Evolutionary conservation across 1,140 invertebrate genomes (phyloP), one percentile per base, ranked within the genome.

Genomic region (Drosophila kohkoa): DNA sequence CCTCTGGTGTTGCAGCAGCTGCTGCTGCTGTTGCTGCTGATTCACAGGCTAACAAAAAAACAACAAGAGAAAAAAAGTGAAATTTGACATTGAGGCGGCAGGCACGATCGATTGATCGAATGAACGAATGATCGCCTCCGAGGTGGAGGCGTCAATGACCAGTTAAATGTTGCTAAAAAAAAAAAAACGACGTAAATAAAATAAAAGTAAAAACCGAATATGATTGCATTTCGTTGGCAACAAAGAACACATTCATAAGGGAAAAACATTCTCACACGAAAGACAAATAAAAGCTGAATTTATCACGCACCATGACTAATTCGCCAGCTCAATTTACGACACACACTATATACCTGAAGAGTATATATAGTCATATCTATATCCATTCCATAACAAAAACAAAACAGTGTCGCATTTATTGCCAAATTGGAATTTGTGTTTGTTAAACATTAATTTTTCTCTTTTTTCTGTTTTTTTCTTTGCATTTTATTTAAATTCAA

Each of bases 241-340:
- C 82, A 87, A 87, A 87, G 83, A 87, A 87, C 81, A 57, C 73
- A 85, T 81, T 85, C 69, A 85, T 66, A 46, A 16, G 62, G 52
- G 58, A 66, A 72, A 79, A 71, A 68, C 72, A 87, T 88, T 87
- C 83, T 80, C 83, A 88, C 83, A 88, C 82, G 82, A 88, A 88
- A 83, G 77, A 71, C 81, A 89, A 89, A 88, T 88, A 88, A 88
- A 89, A 81, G 51, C 81, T 69, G 71, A 81, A 88, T 88, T 88
- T 88, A 89, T 88, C 78, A 88, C 85, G 85, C 85, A 89, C 65
- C 81, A 78, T 88, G 85, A 88, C 85, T 88, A 88, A 88, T 89
- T 75, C 65, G 8, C 41, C 52, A 30, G 30, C 30, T 51, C 59
- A 73, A 89, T 88, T 88, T 89, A 88, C 78, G 85, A 81, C 85